These are phyloP conservation scores for Zaprionus lineosus DNA, from an alignment of 2,888 invertebrate genomes.

Conservation along the genomic window DNA sequence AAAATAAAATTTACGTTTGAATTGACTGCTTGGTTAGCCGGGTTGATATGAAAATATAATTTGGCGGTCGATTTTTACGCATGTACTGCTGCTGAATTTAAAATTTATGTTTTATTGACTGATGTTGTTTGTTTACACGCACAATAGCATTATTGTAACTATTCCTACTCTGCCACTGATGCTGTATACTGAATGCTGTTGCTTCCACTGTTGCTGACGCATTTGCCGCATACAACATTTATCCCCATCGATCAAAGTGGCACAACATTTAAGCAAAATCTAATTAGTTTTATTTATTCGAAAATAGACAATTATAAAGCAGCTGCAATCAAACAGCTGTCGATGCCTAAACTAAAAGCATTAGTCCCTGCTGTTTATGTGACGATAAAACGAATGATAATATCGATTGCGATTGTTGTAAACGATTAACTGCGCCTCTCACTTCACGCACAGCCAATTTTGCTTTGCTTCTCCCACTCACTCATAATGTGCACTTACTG, in stretches of 20 bases:
- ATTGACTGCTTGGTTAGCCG: constrained; percentile 9
- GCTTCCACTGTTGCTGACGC: constrained; percentile 48
- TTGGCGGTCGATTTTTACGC: constrained; percentile 76
- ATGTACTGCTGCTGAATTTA: constrained; percentile 54
- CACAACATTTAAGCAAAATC: constrained; percentile 38
- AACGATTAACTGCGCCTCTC: constrained; percentile 46
- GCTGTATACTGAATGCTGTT: constrained; percentile 11
- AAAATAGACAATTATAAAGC: constrained; percentile 36
- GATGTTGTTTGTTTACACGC: constrained; percentile 75
- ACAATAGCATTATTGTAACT: constrained; percentile 73
- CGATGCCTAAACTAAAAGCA: constrained; percentile 39
- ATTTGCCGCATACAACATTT: constrained; percentile 44
- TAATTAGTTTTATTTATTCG: constrained; percentile 26
- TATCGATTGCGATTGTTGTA: constrained; percentile 40
- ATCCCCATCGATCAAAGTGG: constrained; percentile 55
- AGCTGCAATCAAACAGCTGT: constrained; percentile 47
- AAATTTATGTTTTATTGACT: constrained; percentile 76
- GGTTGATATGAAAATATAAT: constrained; percentile 45
- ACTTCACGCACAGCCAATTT: constrained; percentile 36
- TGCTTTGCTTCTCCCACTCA: constrained; percentile 4
- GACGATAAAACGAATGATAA: constrained; percentile 31
- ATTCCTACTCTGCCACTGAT: constrained; percentile 15
- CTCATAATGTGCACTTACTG: constrained; percentile 19
- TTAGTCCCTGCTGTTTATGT: constrained; percentile 22
- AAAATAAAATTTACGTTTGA: constrained; percentile 47